Evolutionary conservation across 2,888 invertebrate species (phyloP), one percentile per base, ranked within the genome.

Genomic region (Tiliacea aurago): DNA sequence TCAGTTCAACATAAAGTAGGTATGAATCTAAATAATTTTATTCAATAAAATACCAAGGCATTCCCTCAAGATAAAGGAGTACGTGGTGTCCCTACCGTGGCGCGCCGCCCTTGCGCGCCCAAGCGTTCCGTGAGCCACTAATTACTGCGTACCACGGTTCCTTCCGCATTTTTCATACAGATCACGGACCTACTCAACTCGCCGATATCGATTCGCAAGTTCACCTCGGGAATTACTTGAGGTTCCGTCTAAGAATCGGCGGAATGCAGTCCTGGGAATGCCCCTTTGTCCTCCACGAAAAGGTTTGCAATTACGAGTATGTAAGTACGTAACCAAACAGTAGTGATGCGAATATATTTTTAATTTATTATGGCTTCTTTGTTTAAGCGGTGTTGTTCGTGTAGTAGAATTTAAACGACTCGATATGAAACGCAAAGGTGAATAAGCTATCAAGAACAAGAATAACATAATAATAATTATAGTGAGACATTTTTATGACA

Each of bases 81-180:
- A 55, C 62, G 78, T 81, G 84, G 83, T 68, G 67, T 64, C 73
- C 76, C 79, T 83, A 74, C 43, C 55, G 59, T 13, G 41, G 55
- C 49, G 64, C 78, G 45, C 70, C 80, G 58, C 84, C 84, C 84
- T 86, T 78, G 80, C 87, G 84, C 82, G 87, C 84, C 67, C 80
- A 73, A 73, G 82, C 88, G 87, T 89, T 72, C 87, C 82, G 79
- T 74, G 78, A 78, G 80, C 86, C 94, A 93, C 95, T 95, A 95
- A 95, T 95, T 95, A 95, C 94, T 91, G 89, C 92, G 91, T 90
- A 90, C 92, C 91, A 85, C 76, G 70, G 86, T 74, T 83, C 86
- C 79, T 83, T 84, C 87, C 92, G 88, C 92, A 94, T 94, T 95
- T 95, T 95, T 95, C 93, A 95, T 90, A 92, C 95, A 93, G 94